Percentiles rank a stretch among this genome's conserved stretches.
Evolutionary conservation across 2,113 vertebrate genomes (phyloP).

Genomic region (Excalfactoria chinensis): DNA sequence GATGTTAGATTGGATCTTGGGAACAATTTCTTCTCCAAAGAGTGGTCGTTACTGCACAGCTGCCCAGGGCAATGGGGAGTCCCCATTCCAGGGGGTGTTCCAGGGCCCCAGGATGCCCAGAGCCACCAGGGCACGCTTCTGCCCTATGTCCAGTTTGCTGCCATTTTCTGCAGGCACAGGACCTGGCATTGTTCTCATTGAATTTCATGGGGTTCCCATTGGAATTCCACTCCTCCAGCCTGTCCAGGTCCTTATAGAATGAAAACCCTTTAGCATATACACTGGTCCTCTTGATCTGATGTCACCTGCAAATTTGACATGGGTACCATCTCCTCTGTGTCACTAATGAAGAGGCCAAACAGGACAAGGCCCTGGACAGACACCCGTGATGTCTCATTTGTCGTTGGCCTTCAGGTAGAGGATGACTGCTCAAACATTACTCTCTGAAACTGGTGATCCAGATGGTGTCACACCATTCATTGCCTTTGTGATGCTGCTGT

Average conservation of each 20-base stretch:
- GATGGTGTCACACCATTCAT: too few species aligned
- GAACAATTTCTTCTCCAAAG: too few species aligned
- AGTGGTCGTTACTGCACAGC: too few species aligned
- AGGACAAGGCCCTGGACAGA: neutral
- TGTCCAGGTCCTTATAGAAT: neutral
- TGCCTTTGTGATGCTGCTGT: neutral
- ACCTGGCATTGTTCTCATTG: neutral
- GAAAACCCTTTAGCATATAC: neutral
- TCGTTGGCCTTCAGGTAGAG: neutral
- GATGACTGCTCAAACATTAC: neutral
- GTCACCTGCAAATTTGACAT: neutral
- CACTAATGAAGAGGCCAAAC: neutral
- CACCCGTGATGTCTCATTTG: neutral
- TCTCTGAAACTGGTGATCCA: neutral
- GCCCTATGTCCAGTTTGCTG: neutral
- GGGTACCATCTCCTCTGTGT: neutral
- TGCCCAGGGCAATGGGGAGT: too few species aligned
- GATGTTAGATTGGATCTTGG: too few species aligned
- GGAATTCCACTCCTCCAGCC: neutral
- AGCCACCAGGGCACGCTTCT: neutral
- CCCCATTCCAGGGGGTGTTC: too few species aligned
- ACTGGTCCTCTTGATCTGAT: fast-evolving
- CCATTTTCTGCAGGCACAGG: neutral
- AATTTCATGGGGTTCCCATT: neutral
- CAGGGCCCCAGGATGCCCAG: neutral